A percentile compares a stretch with the other conserved stretches of the same genome.
Evolutionary conservation across 1,140 invertebrate species (phyloP).

Genomic region (Oedothorax gibbosus): DNA sequence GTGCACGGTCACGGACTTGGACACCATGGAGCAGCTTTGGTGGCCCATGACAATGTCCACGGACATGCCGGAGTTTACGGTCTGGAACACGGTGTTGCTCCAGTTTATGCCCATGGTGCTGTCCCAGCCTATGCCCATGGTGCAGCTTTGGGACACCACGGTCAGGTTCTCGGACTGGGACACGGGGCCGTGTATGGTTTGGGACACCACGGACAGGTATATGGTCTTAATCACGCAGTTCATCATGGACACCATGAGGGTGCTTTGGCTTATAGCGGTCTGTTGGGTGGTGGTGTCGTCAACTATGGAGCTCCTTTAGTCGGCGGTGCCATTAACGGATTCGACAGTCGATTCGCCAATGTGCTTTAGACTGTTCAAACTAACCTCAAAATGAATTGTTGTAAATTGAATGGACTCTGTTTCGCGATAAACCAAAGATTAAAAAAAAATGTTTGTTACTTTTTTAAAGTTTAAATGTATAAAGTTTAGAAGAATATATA

Average conservation of each 20-base stretch:
- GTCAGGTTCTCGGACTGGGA: neutral
- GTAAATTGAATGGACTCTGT: too few relatives aligned
- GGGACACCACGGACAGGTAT: too few relatives aligned
- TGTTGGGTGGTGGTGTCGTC: constrained; percentile 13
- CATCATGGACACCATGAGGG: neutral
- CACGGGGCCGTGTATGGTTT: neutral
- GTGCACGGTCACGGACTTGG: neutral
- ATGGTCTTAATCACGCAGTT: too few relatives aligned
- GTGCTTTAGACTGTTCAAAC: neutral
- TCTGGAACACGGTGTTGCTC: neutral
- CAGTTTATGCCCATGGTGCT: neutral
- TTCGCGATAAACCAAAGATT: too few relatives aligned
- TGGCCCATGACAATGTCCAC: neutral
- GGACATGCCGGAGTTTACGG: constrained; percentile 11
- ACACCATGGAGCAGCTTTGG: neutral
- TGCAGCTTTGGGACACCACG: too few relatives aligned
- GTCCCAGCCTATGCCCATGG: too few relatives aligned
- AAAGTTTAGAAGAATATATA: too few relatives aligned
- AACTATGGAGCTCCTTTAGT: constrained; percentile 26
- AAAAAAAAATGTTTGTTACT: too few relatives aligned
- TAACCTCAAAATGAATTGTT: too few relatives aligned
- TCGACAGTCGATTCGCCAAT: constrained; percentile 19
- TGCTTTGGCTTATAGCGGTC: constrained; percentile 5
- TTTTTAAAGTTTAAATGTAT: too few relatives aligned
- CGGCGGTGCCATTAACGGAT: constrained; percentile 12